Evolutionary conservation across 2,797 vertebrate genomes (phyloP).

Genomic region (Cephalopachus bancanus): DNA sequence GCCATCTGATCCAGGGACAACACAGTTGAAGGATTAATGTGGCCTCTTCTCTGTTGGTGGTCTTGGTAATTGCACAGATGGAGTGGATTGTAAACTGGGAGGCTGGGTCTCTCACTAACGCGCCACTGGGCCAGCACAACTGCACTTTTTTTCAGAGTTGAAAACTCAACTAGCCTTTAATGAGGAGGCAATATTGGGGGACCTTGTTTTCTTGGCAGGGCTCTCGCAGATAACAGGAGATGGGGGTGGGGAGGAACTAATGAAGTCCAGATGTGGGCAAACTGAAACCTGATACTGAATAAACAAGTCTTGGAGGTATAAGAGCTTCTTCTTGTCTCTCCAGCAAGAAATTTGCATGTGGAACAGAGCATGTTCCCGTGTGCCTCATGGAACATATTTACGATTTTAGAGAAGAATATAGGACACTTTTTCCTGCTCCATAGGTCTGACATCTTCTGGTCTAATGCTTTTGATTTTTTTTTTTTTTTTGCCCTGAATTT

Average conservation of each 20-base stretch:
- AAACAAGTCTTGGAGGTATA: conserved; percentile 83
- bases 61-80: conserved; percentile 89
- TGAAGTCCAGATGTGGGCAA: conserved; percentile 88
- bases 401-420: conserved; percentile 57
- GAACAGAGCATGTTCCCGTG: background rate
- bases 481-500: background rate
- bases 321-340: conserved; percentile 82
- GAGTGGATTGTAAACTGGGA: conserved; percentile 88
- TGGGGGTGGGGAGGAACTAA: conserved; percentile 82
- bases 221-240: conserved; percentile 84
- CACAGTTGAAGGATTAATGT: conserved; percentile 86
- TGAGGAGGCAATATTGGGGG: conserved; percentile 84
- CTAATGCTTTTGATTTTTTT: conserved; percentile 34
- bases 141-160: conserved; percentile 73
- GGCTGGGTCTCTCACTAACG: conserved; percentile 82
- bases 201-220: conserved; percentile 86
- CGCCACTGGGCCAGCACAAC: conserved; percentile 81
- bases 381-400: background rate
- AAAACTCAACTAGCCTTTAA: conserved; percentile 86
- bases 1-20: conserved; percentile 84
- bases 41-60: conserved; percentile 89
- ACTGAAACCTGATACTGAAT: conserved; percentile 82
- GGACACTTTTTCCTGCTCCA: background rate
- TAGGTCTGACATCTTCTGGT: background rate
- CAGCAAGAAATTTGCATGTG: conserved; percentile 25